Evolutionary conservation across 2,797 vertebrate species (phyloP).

Genomic region (Sylvia borin): DNA sequence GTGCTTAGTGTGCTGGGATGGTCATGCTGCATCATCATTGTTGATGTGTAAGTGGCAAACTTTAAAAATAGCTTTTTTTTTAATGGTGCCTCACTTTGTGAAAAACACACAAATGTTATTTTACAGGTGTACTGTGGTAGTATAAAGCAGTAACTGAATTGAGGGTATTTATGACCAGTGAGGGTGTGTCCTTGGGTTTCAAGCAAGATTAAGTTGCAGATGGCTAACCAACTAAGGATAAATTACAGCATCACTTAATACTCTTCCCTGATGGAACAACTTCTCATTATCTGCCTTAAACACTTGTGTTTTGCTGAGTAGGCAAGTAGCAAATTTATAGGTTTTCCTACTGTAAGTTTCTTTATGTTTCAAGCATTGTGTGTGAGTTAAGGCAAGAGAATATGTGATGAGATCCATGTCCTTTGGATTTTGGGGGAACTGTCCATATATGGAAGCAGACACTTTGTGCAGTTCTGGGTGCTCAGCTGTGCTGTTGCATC

Average conservation of each 20-base stretch:
- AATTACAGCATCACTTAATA: not conserved
- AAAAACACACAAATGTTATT: not conserved
- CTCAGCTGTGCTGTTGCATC: not conserved
- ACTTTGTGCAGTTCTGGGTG: not conserved
- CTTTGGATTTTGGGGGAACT: not conserved
- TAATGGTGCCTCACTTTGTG: not conserved
- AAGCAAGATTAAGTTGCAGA: not conserved
- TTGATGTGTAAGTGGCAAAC: not conserved
- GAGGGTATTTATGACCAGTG: not conserved
- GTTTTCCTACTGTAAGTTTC: not conserved
- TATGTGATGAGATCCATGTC: accelerated
- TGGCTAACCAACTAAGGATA: not conserved
- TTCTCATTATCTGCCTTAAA: not conserved
- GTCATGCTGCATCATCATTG: not conserved
- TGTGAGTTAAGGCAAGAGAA: not conserved
- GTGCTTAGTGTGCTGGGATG: not conserved
- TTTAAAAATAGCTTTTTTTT: not conserved
- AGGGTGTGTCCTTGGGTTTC: not conserved
- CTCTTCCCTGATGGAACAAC: not conserved
- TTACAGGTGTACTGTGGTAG: not conserved
- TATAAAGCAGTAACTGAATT: not conserved
- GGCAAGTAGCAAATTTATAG: not conserved
- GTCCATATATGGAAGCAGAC: too few relatives aligned
- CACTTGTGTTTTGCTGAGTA: not conserved
- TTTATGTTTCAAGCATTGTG: not conserved